Conservation (phyloP, 53 echinoderm and acorn worm genomes). For the Arbacia lixula region DNA sequence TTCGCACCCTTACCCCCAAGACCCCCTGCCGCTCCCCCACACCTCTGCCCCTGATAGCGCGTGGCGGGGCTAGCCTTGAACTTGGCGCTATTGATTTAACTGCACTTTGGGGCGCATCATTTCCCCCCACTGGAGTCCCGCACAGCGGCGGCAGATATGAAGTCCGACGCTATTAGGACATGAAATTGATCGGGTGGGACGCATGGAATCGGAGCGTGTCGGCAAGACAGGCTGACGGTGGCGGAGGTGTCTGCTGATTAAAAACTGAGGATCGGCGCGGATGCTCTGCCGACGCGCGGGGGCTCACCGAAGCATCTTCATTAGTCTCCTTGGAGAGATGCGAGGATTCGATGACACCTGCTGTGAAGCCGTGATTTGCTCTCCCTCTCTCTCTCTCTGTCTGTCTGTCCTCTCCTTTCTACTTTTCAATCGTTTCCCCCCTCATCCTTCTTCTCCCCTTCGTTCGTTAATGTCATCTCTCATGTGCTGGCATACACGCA, state of each 20-base stretch:
- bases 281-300: too few relatives aligned
- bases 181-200: constrained; percentile 48
- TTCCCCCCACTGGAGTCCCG: background rate
- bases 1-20: too few relatives aligned
- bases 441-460: too few relatives aligned
- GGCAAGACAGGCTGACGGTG: constrained; percentile 13
- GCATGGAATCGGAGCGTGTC: constrained; percentile 37
- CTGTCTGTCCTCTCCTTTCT: background rate
- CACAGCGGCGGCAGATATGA: constrained; percentile 32
- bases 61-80: constrained; percentile 36
- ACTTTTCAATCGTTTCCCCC: background rate
- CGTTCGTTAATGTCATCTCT: background rate
- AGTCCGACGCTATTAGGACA: constrained; percentile 28
- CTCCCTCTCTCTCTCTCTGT: background rate
- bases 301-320: too few relatives aligned
- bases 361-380: too few relatives aligned
- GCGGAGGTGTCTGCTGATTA: constrained; percentile 41
- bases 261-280: too few relatives aligned
- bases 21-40: background rate
- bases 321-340: too few relatives aligned
- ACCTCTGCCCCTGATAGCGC: background rate
- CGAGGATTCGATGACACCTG: too few relatives aligned
- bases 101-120: constrained; percentile 52
- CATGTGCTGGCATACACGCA: too few relatives aligned
- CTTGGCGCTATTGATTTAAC: constrained; percentile 48